Evolutionary conservation across 37 sponge, comb jelly and placozoan species (phyloP), one percentile per base, ranked within the genome.

Genomic region (Eunapius fragilis): DNA sequence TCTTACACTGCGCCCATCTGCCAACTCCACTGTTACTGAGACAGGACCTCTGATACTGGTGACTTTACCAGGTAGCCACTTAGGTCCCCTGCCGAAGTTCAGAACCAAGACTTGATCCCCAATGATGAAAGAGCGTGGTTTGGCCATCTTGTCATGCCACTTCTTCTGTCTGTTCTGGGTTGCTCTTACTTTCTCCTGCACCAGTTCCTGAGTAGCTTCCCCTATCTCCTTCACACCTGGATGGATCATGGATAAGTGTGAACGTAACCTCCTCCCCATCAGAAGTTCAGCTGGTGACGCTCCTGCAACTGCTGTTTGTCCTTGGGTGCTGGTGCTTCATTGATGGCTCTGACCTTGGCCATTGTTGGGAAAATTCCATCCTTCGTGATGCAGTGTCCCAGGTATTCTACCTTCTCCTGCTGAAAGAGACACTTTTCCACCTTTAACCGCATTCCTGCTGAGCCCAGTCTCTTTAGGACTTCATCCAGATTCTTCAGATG

Each of bases 381-480:
- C 27, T 36, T 70, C 0, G 75, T 31, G 25, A 89, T 84, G 31
- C 35, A 31, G 67, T 91, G 83, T 24, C 91, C 91, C 76, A 91
- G 86, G 68, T 91, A 91, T 28, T 85, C 86, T 22, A 90, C 86
- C 32, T 70, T 69, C 26, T 28, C 32, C 71, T 31, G 25, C 73
- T 87, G 41, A 81, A 90, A 87, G 13, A 22, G 2, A 70, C 85
- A 85, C 45, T 94, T 94, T 41, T 30, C 68, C 35, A 32, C 32
- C 69, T 94, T 94, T 30, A 84, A 74, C 13, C 84, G 77, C 25
- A 92, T 49, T 23, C 85, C 90, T 86, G 79, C 84, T 30, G 25
- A 31, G 26, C 34, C 36, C 35, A 83, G 84, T 33, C 84, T 83
- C 36, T 75, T 25, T 27, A 84, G 67, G 26, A 84, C 85, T 36